Conservation (phyloP, 2,113 vertebrate genomes). For the Hippocampus comes region DNA sequence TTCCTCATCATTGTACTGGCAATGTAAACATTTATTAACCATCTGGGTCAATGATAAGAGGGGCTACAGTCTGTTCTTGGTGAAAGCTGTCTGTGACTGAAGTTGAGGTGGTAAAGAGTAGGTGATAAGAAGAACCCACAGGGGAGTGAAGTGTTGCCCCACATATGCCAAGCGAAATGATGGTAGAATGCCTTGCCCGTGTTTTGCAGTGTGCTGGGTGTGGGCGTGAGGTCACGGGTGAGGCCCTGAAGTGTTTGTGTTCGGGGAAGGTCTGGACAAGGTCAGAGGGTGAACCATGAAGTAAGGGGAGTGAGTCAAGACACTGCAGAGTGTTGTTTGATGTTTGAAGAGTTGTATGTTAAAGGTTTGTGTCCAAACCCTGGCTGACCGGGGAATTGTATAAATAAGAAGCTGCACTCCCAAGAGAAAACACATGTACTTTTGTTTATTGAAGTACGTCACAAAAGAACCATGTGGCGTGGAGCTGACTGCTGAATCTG, state of each 20-base stretch:
- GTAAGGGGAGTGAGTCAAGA: conserved; percentile 40
- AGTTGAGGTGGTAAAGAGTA: neutral
- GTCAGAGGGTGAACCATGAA: conserved; percentile 46
- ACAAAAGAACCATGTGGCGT: neutral
- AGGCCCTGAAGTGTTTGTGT: conserved; percentile 50
- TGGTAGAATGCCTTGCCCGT: conserved; percentile 18
- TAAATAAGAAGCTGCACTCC: neutral
- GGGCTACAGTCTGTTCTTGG: too few relatives aligned
- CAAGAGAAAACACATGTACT: neutral
- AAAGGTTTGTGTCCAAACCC: conserved; percentile 19
- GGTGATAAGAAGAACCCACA: conserved; percentile 2
- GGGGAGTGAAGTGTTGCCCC: conserved; percentile 12
- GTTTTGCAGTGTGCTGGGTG: conserved; percentile 32
- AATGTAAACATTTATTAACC: neutral
- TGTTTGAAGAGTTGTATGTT: conserved; percentile 44
- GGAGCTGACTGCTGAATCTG: neutral
- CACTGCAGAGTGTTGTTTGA: conserved; percentile 47
- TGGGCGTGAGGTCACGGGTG: conserved; percentile 50
- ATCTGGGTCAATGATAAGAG: neutral
- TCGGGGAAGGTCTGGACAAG: conserved; percentile 47
- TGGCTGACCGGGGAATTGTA: neutral
- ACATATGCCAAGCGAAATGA: neutral
- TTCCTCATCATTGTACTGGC: too few relatives aligned
- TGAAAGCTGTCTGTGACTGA: conserved; percentile 4
- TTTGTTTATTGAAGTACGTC: neutral